Percentiles rank a stretch among this genome's conserved stretches.
Evolutionary conservation across 2,797 vertebrate genomes (phyloP).

Genomic region (Pyrocephalus nanus): DNA sequence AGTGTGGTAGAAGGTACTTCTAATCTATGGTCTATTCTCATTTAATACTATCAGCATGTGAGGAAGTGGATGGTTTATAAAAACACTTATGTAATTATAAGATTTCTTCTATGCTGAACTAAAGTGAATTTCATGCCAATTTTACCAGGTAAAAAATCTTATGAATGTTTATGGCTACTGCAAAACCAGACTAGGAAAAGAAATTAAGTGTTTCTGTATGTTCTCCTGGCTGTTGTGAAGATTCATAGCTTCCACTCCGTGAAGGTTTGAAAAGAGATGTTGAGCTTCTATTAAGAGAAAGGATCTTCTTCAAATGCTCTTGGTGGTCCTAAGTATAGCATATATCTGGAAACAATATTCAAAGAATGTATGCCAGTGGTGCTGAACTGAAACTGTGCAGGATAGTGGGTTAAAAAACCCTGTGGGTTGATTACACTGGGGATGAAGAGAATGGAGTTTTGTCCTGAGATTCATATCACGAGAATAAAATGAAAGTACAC

Average conservation of each 20-base stretch:
- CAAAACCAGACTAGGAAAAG: background rate
- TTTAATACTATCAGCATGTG: background rate
- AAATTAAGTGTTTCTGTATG: background rate
- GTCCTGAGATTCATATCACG: background rate
- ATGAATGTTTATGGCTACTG: background rate
- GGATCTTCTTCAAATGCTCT: background rate
- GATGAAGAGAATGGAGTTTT: background rate
- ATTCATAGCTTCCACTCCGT: background rate
- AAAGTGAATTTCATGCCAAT: background rate
- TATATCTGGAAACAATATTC: background rate
- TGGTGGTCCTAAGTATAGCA: background rate
- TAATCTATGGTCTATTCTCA: background rate
- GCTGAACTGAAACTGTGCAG: background rate
- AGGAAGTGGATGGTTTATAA: background rate
- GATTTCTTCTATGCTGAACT: background rate
- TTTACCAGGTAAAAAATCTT: background rate
- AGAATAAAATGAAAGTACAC: background rate
- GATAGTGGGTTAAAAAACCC: background rate
- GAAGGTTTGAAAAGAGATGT: background rate
- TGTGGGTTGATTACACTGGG: background rate
- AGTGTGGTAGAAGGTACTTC: background rate
- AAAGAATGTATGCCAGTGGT: background rate
- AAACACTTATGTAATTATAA: background rate
- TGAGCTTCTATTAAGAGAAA: background rate
- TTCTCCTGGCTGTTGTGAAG: background rate